phyloP scores from a whole-genome alignment of 2,113 vertebrate species.

The Dascyllus trimaculatus region DNA sequence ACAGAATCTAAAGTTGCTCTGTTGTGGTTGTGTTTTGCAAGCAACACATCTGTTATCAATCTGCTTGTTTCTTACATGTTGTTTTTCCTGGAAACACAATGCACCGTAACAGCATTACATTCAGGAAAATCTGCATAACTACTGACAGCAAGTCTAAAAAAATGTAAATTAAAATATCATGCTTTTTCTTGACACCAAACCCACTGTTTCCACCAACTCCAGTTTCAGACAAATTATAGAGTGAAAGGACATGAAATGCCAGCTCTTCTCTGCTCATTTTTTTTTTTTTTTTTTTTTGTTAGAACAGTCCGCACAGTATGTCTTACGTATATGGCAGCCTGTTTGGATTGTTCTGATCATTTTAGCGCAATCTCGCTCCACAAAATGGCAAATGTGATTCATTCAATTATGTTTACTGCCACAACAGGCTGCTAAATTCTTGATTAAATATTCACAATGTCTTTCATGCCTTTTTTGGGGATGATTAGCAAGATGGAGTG shows the following conservation, averaged over 20 bases:
- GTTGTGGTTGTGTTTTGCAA: constrained; percentile 19
- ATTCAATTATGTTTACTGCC: constrained; percentile 56
- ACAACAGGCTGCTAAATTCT: constrained; percentile 44
- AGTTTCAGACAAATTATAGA: background rate
- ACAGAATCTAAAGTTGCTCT: constrained; percentile 10
- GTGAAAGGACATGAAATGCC: constrained; percentile 14
- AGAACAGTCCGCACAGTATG: background rate
- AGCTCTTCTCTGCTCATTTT: background rate
- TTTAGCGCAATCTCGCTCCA: constrained; percentile 18
- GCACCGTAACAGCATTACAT: constrained; percentile 27
- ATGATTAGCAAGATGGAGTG: constrained; percentile 58
- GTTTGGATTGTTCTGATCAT: constrained; percentile 32
- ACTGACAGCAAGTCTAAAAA: constrained; percentile 21
- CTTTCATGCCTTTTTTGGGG: constrained; percentile 38
- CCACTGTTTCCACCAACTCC: background rate
- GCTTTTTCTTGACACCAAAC: background rate
- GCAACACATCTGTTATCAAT: constrained; percentile 14
- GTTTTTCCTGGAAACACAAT: constrained; percentile 27
- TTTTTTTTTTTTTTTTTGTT: no score
- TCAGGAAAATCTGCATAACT: constrained; percentile 29
- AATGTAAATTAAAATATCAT: constrained; percentile 21
- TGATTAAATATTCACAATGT: constrained; percentile 71
- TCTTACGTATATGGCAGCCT: constrained; percentile 17
- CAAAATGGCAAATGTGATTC: constrained; percentile 44
- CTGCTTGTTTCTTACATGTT: constrained; percentile 5